Conservation (phyloP, 2,797 vertebrate species). For the Eospalax fontanierii region DNA sequence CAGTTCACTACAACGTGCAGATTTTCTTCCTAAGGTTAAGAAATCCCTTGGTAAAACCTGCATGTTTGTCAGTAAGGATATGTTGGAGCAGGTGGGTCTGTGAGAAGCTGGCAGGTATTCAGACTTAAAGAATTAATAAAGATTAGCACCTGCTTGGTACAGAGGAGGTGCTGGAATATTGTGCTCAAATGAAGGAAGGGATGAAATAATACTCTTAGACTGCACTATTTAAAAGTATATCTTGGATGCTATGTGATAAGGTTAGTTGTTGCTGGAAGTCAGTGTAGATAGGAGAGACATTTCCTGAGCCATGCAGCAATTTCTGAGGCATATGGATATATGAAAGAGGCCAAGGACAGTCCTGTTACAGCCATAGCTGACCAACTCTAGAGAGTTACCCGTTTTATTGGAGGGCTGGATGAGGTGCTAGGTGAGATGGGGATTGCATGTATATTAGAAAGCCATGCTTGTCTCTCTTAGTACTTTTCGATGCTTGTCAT, state of each 20-base stretch:
- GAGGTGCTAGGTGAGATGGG: not conserved
- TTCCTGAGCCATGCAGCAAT: not conserved
- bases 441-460: not conserved
- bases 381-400: not conserved
- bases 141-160: not conserved
- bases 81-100: not conserved
- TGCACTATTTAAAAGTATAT: not conserved
- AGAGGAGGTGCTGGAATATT: not conserved
- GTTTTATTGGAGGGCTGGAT: not conserved
- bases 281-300: not conserved
- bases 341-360: not conserved
- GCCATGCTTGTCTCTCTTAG: not conserved
- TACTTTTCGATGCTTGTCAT: conserved; percentile 23
- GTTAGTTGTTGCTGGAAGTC: conserved; percentile 24
- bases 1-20: not conserved
- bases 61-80: not conserved
- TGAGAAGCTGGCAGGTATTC: not conserved
- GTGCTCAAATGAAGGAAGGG: not conserved
- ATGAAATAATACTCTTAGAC: not conserved
- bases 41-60: conserved; percentile 33
- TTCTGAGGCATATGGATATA: conserved; percentile 5
- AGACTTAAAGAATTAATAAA: conserved; percentile 9
- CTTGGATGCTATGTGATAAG: not conserved
- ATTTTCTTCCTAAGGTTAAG: conserved; percentile 64
- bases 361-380: not conserved